phyloP scores from a whole-genome alignment of 2,797 vertebrate species.

The Lates japonicus region DNA sequence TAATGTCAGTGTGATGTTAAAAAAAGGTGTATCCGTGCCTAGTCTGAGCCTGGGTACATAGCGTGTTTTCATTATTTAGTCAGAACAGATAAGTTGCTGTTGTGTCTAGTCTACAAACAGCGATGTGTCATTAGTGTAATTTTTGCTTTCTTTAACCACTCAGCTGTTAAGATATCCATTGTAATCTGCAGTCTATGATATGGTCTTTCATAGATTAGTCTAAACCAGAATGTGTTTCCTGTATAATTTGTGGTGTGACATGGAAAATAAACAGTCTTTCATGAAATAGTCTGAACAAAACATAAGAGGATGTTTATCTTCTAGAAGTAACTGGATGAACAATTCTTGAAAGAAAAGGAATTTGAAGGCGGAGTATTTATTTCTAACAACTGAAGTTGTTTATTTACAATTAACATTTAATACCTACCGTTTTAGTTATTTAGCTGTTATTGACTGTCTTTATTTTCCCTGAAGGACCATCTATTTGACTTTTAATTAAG shows the following conservation, averaged over 20 bases:
- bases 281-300: too few species aligned
- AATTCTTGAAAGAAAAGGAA: background rate
- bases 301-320: background rate
- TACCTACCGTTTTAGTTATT: background rate
- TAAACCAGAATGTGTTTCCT: background rate
- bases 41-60: background rate
- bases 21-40: background rate
- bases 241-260: background rate
- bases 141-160: constrained; percentile 2
- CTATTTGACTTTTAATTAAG: background rate
- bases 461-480: background rate
- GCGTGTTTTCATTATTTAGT: constrained; percentile 6
- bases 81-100: background rate
- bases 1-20: background rate
- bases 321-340: background rate
- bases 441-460: background rate
- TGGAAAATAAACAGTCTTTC: background rate
- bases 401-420: background rate
- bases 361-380: background rate
- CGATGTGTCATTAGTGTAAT: too few species aligned
- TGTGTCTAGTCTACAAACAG: background rate
- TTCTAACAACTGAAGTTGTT: background rate
- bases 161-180: background rate
- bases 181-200: background rate
- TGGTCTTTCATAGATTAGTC: background rate